phyloP scores from a whole-genome alignment of 2,113 vertebrate species.

The Hippocampus comes region DNA sequence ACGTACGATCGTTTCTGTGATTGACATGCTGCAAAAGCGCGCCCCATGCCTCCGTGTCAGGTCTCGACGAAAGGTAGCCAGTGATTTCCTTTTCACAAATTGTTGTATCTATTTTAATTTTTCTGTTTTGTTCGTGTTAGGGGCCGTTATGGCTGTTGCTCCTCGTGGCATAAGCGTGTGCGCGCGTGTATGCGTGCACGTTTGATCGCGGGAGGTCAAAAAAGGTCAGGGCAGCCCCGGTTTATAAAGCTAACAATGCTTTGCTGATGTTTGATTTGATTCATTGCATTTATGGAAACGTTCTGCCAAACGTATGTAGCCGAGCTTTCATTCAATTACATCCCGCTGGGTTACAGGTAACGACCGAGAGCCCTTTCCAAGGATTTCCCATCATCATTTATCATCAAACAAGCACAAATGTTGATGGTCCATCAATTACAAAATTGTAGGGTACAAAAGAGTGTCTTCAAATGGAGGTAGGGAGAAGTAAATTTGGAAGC shows the following conservation, averaged over 20 bases:
- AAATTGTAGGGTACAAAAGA: neutral
- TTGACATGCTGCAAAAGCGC: no score
- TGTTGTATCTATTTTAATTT: no score
- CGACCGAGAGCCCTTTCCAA: neutral
- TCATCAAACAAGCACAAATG: neutral
- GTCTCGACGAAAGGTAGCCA: no score
- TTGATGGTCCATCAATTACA: neutral
- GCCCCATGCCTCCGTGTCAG: no score
- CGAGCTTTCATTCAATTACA: neutral
- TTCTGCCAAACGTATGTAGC: neutral
- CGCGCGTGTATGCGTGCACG: no score
- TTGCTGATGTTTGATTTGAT: neutral
- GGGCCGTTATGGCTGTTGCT: no score
- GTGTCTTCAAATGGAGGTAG: conserved; percentile 3
- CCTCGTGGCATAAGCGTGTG: no score
- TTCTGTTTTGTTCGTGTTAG: no score
- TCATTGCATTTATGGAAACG: conserved; percentile 1
- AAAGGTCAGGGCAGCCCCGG: neutral
- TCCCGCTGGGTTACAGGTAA: neutral
- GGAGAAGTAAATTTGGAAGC: conserved; percentile 12
- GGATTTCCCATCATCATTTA: conserved; percentile 3
- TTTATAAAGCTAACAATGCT: neutral
- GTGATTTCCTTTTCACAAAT: no score
- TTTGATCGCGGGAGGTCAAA: no score
- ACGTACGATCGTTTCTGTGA: no score